Base-by-base conservation (phyloP, 2,113 vertebrate species). In the Malurus alboscapulatus region DNA sequence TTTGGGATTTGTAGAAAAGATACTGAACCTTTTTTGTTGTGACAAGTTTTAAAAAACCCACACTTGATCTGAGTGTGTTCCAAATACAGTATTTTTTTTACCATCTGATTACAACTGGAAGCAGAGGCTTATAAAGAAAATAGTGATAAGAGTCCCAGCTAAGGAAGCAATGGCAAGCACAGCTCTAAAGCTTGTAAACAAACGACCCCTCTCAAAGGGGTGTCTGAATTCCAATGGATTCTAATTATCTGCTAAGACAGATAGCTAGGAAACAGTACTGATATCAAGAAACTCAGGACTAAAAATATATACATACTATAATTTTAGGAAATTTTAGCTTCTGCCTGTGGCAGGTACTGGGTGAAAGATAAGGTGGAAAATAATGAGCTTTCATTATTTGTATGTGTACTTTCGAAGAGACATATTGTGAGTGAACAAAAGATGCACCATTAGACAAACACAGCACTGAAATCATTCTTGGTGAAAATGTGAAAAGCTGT, bases 321-420 rank as follows among this genome's bases (percentile, higher is more conserved):
- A 82, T 93, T 94, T 93, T 38, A 42, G 32, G 40, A 61, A 75
- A 73, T 89, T 83, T 89, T 48, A 82, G 12, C n/a, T 72, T 77
- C 58, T 95, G 68, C 47, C 5, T 2, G 38, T 82, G 75, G 59
- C 48, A 77, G 38, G 32, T 27, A 38, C 47, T 26, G 12, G 32
- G 63, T 58, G 63, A 62, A 84, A 92, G 61, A 84, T 88, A 92
- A 78, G 58, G 57, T n/a, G 27, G 78, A 59, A 91, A 91, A 92
- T 95, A 84, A 93, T 77, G 73, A 95, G 80, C 44, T 74, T 93
- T 90, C 89, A 24, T 62, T 86, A 36, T 79, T 95, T 80, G 62
- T 74, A 72, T 62, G 50, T 76, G 55, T 73, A 84, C 32, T 76
- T 93, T 58, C 18, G 10, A 66, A 88, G 75, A 40, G 63, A 72